Conservation (phyloP, 2,797 vertebrate species). For the Mormyrus proboscirostris region DNA sequence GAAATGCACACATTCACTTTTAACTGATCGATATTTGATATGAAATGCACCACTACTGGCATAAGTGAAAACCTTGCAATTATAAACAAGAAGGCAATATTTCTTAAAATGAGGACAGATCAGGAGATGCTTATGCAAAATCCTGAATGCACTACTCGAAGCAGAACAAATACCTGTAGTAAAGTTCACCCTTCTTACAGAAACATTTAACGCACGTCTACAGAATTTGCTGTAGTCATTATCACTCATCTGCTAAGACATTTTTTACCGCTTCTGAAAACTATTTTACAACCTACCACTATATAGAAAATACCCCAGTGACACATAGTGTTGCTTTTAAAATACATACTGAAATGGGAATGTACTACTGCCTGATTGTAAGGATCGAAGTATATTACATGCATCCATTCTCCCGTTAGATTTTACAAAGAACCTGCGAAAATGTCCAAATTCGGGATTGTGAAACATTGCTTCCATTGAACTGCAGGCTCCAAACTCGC, state of each 20-base stretch:
- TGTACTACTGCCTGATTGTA: background rate
- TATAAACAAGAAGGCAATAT: background rate
- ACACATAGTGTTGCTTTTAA: background rate
- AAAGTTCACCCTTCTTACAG: background rate
- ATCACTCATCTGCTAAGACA: slow-evolving; percentile 1
- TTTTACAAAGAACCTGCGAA: background rate
- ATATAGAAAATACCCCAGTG: background rate
- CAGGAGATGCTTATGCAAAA: background rate
- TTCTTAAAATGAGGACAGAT: background rate
- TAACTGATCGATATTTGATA: background rate
- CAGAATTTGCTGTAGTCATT: background rate
- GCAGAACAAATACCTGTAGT: background rate
- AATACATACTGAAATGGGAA: background rate
- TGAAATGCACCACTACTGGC: background rate
- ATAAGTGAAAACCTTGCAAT: background rate
- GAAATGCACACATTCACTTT: background rate
- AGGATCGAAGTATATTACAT: background rate
- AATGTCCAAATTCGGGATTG: background rate
- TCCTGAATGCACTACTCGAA: background rate
- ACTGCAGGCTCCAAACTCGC: background rate
- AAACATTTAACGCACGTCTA: background rate
- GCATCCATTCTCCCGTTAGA: background rate
- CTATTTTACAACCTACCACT: background rate
- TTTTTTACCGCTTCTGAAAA: background rate
- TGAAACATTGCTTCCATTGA: background rate